Base-by-base conservation (phyloP, 2,797 vertebrate genomes). In the Microctenopoma steveboyesi region DNA sequence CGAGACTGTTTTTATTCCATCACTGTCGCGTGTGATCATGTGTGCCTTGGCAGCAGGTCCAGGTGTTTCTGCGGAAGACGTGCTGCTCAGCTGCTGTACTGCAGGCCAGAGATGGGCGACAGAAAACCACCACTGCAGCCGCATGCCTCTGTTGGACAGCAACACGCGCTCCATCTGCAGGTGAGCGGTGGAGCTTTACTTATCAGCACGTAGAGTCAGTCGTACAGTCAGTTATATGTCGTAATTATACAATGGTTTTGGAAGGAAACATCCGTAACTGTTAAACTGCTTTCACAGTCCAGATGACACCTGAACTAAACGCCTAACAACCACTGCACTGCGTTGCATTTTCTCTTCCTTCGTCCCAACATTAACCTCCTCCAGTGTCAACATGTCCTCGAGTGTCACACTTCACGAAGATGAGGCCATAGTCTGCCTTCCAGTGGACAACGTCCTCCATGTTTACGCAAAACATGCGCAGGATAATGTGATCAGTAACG, bases 101-200 rank as follows among this genome's bases (percentile, higher is more conserved):
- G 92, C 94, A 0, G 97, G 97, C 1, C 95, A 96, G 74, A 95
- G 91, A 64, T 98, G 96, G 97, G 96, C 96, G n/a, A 82, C 92
- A 2, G 93, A 95, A 76, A 91, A 93, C 0, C 93, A 87, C 11
- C 94, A 96, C 82, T 99, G 97, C 77, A 85, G 91, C 15, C 89
- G 92, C 62, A 93, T 96, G 76, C 92, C 94, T 9, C 22, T 43
- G 28, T 71, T 66, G 47, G 57, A 30, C 65, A 70, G 63, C 0
- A 93, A 95, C 77, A 86, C 84, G 25, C 4, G 88, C 88, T 91
- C 88, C 8, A 71, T 93, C 14, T 99, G 97, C 94, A 95, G 95
- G 97, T 98, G 89, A 68, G 69, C 64, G n/a, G 15, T 45, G 12
- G 6, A 15, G 1, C 16, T 9, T 46, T 0, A 22, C 3, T 16